Base-by-base conservation (phyloP, 2,113 vertebrate species). In the Myodes glareolus region DNA sequence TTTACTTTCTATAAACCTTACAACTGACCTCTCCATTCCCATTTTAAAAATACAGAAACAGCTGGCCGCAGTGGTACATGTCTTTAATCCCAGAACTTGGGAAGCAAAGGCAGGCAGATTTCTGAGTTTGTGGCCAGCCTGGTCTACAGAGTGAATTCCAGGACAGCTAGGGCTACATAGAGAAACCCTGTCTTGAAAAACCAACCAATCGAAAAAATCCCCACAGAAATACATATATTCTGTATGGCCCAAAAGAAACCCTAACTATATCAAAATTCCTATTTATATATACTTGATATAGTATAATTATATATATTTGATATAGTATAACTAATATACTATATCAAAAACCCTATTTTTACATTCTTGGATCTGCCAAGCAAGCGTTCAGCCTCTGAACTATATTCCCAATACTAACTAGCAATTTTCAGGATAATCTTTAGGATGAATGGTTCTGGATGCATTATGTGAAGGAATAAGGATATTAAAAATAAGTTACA, bases 391-490 rank as follows among this genome's bases (percentile, higher is more conserved):
- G 16, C 31, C 9, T 47, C 45, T 68, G 65, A 70, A 19, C 39
- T 75, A 9, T 8, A 88, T 13, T n/a, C 17, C n/a, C 3, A 61
- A 58, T 42, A 21, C 39, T 55, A 21, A 21, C 63, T 68, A 84
- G n/a, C 21, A 42, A n/a, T 42, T n/a, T 77, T 92, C 55, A 94
- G 81, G 11, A 90, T 55, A 96, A 58, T 76, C 86, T 65, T 94
- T 68, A 86, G 9, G 81, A 39, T 73, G 65, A 78, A 68, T 25
- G 5, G 52, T 65, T 94, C n/a, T 91, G n/a, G 45, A 92, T 25
- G 97, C n/a, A 80, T 14, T 82, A 19, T 95, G n/a, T 88, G 68
- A 84, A 94, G 97, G 89, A 14, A 47, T 21, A 50, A 87, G 78
- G n/a, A 92, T 16, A 61, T 55, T 1, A 94, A 67, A 85, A 92